These are phyloP conservation scores for Serinus canaria DNA, from an alignment of 2,113 vertebrate genomes.

Conservation along the genomic window DNA sequence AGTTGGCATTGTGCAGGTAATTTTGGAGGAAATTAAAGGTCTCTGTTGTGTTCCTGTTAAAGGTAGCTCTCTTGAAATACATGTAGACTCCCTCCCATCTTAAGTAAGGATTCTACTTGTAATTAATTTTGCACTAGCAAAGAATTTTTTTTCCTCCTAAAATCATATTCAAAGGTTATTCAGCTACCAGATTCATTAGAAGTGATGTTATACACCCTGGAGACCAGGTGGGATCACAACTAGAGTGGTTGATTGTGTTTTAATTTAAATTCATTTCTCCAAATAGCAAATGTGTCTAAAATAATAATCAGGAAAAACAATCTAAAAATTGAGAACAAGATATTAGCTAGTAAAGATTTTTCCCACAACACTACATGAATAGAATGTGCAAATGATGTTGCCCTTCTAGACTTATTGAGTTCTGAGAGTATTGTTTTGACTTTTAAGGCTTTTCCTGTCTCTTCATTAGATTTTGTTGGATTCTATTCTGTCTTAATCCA, in stretches of 20 bases:
- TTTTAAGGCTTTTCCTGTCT: background rate
- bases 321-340: background rate
- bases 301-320: background rate
- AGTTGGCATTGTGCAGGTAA: background rate
- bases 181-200: conserved; percentile 1
- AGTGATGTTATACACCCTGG: background rate
- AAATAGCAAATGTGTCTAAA: background rate
- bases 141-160: background rate
- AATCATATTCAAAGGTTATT: background rate
- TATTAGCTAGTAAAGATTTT: background rate
- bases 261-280: conserved; percentile 16
- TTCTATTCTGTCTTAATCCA: background rate
- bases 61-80: background rate
- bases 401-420: background rate
- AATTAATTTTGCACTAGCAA: background rate
- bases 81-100: background rate
- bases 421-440: background rate
- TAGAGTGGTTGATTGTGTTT: background rate
- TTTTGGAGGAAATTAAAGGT: background rate
- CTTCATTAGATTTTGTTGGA: background rate
- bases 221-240: background rate
- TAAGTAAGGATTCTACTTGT: background rate
- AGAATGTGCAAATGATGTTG: background rate
- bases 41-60: background rate
- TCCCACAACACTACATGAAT: background rate